Conservation (phyloP, 2,797 vertebrate genomes). For the Sandelia bainsii region DNA sequence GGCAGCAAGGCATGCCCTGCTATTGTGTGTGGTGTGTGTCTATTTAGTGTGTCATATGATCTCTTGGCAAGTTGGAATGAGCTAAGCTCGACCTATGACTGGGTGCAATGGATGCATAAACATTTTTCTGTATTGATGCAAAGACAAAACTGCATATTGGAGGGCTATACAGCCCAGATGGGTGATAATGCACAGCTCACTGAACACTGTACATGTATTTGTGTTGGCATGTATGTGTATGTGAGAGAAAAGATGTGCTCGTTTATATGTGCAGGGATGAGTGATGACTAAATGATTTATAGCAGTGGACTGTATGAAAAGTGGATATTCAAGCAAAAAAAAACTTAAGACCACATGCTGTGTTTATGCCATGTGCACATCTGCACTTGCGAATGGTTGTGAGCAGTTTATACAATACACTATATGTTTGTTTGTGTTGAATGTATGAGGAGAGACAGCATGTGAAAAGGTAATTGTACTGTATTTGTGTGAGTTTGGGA, state of each 20-base stretch:
- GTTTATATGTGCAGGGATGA: constrained; percentile 52
- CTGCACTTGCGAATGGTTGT: constrained; percentile 66
- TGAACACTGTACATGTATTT: constrained; percentile 42
- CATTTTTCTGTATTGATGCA: constrained; percentile 51
- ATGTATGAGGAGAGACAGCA: constrained; percentile 51
- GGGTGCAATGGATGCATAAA: constrained; percentile 47
- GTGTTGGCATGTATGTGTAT: constrained; percentile 45
- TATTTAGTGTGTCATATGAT: constrained; percentile 61
- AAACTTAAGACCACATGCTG: constrained; percentile 65
- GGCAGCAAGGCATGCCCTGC: constrained; percentile 58
- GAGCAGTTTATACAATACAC: constrained; percentile 58
- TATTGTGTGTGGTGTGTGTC: constrained; percentile 69
- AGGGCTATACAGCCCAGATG: constrained; percentile 51
- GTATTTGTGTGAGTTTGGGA: constrained; percentile 53
- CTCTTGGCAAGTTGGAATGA: constrained; percentile 52
- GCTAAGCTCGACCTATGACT: constrained; percentile 54
- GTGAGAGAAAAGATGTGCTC: constrained; percentile 46
- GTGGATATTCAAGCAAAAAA: constrained; percentile 52
- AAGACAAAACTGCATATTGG: constrained; percentile 44
- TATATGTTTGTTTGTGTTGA: constrained; percentile 60
- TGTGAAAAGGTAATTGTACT: constrained; percentile 56
- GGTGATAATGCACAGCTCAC: constrained; percentile 44
- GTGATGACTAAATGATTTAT: constrained; percentile 71
- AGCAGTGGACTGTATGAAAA: constrained; percentile 51
- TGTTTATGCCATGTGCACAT: constrained; percentile 69